phyloP scores from a whole-genome alignment of 2,888 invertebrate genomes.

The Nipponacmea schrenckii region DNA sequence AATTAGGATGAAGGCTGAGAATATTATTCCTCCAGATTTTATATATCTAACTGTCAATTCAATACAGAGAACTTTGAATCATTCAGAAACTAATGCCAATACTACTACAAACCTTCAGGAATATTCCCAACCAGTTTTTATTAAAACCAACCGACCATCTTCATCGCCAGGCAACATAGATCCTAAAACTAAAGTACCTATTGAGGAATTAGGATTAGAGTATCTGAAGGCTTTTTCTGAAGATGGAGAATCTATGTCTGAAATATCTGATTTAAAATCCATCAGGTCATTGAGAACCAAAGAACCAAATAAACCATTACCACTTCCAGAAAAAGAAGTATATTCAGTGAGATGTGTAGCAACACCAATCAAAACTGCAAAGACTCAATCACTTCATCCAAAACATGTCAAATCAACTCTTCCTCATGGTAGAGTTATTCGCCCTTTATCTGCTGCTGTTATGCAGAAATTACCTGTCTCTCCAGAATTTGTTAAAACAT shows the following conservation, averaged over 20 bases:
- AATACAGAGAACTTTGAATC: constrained; percentile 57
- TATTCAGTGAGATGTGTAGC: constrained; percentile 47
- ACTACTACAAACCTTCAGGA: constrained; percentile 46
- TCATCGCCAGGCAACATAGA: constrained; percentile 65
- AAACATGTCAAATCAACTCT: constrained; percentile 53
- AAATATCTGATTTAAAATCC: constrained; percentile 47
- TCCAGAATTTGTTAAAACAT: neutral
- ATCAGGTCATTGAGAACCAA: constrained; percentile 42
- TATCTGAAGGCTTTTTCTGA: constrained; percentile 37
- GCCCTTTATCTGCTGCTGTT: constrained; percentile 56
- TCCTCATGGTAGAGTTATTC: constrained; percentile 53
- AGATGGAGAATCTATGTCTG: constrained; percentile 43
- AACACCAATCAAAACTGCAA: constrained; percentile 39
- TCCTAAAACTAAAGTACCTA: constrained; percentile 57
- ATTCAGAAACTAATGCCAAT: constrained; percentile 50
- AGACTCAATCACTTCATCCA: constrained; percentile 50
- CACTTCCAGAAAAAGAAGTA: constrained; percentile 39
- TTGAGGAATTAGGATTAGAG: constrained; percentile 51
- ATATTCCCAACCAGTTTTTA: constrained; percentile 12
- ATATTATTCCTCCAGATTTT: constrained; percentile 62
- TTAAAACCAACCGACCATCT: constrained; percentile 45
- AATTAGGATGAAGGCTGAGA: constrained; percentile 59
- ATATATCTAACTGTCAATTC: constrained; percentile 64
- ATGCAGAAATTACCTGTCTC: constrained; percentile 25
- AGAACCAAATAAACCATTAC: constrained; percentile 37